phyloP scores from a whole-genome alignment of 2,888 invertebrate species.

The Ypsolopha sequella region DNA sequence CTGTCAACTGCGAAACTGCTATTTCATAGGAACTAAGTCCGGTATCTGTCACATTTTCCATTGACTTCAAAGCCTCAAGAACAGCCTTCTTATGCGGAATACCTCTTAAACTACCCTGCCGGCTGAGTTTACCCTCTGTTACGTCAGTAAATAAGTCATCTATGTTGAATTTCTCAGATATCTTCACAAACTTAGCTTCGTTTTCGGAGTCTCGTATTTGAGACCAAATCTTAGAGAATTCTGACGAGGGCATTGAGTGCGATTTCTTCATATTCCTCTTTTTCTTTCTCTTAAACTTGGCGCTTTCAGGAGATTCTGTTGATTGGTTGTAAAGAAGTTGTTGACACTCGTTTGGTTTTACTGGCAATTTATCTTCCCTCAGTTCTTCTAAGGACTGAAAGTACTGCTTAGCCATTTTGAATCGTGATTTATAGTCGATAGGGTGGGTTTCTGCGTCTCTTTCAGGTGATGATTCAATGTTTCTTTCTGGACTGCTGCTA shows the following conservation, averaged over 20 bases:
- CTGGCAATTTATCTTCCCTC: conserved; percentile 27
- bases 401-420: conserved; percentile 57
- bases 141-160: conserved; percentile 63
- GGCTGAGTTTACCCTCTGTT: conserved; percentile 54
- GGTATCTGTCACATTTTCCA: conserved; percentile 52
- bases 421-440: conserved; percentile 55
- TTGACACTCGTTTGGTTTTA: conserved; percentile 54
- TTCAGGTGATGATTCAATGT: conserved; percentile 33
- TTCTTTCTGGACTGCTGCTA: conserved; percentile 21
- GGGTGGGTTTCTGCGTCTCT: conserved; percentile 26
- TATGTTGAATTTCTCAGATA: conserved; percentile 65
- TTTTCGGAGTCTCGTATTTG: conserved; percentile 36
- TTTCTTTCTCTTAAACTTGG: conserved; percentile 23
- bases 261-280: conserved; percentile 52
- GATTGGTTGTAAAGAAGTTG: conserved; percentile 36
- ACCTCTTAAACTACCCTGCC: conserved; percentile 62
- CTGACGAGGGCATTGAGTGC: conserved; percentile 54
- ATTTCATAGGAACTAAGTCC: conserved; percentile 53
- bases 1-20: conserved; percentile 37
- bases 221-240: conserved; percentile 51
- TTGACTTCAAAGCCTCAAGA: conserved; percentile 60
- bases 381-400: conserved; percentile 62
- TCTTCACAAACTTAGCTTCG: conserved; percentile 42
- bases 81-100: conserved; percentile 68
- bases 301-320: conserved; percentile 46